Percentiles rank a stretch among this genome's conserved stretches.
Conservation (phyloP, 2,888 invertebrate genomes). For the Platynereis dumerilii region DNA sequence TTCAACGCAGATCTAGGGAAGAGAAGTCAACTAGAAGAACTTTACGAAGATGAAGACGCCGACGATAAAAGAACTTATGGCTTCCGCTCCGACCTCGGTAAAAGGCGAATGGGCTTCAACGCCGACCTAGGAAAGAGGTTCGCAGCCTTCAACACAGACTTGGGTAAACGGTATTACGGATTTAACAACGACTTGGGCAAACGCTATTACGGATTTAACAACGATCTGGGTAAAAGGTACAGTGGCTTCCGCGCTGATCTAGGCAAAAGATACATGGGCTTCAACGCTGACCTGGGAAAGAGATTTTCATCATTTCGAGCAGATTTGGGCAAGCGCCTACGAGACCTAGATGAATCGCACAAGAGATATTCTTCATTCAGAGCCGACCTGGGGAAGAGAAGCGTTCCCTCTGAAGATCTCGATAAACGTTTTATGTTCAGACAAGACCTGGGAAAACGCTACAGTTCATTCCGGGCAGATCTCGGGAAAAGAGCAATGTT, state of each 20-base stretch:
- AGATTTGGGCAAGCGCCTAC: constrained; percentile 24
- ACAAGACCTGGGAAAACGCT: constrained; percentile 20
- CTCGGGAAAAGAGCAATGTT: constrained; percentile 19
- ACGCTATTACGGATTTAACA: background rate
- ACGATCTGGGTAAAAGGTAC: constrained; percentile 19
- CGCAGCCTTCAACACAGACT: constrained; percentile 8
- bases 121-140: constrained; percentile 22
- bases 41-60: background rate
- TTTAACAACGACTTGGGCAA: constrained; percentile 21
- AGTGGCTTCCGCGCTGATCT: constrained; percentile 12
- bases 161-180: constrained; percentile 9
- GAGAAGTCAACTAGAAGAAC: constrained; percentile 6
- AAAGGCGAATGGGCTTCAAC: constrained; percentile 13
- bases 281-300: constrained; percentile 14
- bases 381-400: no score
- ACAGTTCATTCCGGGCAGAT: constrained; percentile 10
- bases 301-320: background rate
- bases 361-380: no score
- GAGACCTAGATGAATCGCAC: no score
- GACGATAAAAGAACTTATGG: constrained; percentile 17
- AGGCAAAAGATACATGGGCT: constrained; percentile 2
- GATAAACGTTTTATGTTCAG: constrained; percentile 16
- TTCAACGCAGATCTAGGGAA: constrained; percentile 21
- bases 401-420: background rate
- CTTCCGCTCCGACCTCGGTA: constrained; percentile 18